Evolutionary conservation across 2,113 vertebrate species (phyloP).

Genomic region (Pelobates fuscus): DNA sequence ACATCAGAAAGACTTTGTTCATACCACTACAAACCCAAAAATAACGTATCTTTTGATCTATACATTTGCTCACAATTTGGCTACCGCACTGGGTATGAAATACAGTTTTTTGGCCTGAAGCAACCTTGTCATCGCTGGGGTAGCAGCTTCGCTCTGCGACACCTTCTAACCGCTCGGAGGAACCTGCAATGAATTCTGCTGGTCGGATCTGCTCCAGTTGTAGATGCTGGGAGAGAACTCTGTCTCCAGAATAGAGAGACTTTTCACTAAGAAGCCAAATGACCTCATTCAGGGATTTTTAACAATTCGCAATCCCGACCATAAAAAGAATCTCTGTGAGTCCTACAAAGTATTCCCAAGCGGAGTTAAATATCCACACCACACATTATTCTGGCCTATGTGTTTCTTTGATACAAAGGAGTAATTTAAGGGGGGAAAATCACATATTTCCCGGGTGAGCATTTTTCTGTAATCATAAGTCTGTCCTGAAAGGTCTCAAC

Average conservation of each 20-base stretch:
- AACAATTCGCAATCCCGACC: conserved; percentile 5
- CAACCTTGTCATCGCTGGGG: too few relatives aligned
- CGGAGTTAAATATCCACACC: not conserved
- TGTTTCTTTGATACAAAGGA: not conserved
- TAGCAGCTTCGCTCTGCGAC: not conserved
- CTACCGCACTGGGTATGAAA: too few relatives aligned
- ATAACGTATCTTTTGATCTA: too few relatives aligned
- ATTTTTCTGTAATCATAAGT: conserved; percentile 1
- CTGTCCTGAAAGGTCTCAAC: conserved; percentile 27
- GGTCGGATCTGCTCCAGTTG: not conserved
- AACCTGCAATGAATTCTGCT: not conserved
- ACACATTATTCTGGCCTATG: not conserved
- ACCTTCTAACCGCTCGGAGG: not conserved
- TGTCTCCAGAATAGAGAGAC: not conserved
- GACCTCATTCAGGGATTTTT: conserved; percentile 6
- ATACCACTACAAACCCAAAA: too few relatives aligned
- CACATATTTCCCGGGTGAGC: conserved; percentile 20
- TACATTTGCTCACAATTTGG: too few relatives aligned
- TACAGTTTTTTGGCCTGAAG: too few relatives aligned
- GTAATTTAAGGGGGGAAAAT: not conserved
- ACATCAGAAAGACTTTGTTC: too few relatives aligned
- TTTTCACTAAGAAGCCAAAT: conserved; percentile 14
- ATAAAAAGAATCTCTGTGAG: conserved; percentile 3
- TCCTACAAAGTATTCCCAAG: not conserved
- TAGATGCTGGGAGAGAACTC: not conserved